phyloP scores from a whole-genome alignment of 2,888 invertebrate genomes.

The Danaus chrysippus region DNA sequence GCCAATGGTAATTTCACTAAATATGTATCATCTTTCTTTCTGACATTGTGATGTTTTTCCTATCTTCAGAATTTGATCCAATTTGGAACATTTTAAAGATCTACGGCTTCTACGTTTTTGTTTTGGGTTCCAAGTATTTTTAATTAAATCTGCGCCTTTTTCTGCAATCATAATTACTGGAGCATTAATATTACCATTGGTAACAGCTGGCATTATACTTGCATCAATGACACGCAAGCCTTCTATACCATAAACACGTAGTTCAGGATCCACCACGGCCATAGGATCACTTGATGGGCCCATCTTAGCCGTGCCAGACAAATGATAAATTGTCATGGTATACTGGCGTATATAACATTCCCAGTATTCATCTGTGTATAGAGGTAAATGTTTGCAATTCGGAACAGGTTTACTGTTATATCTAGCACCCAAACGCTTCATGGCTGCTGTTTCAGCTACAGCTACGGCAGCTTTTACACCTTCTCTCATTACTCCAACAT shows the following conservation, averaged over 20 bases:
- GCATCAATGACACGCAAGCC: slow-evolving; percentile 92
- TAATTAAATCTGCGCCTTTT: slow-evolving; percentile 90
- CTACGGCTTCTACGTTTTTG: slow-evolving; percentile 43
- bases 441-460: slow-evolving; percentile 86
- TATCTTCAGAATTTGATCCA: slow-evolving; percentile 42
- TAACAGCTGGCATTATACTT: slow-evolving; percentile 92
- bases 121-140: slow-evolving; percentile 81
- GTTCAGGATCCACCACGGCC: slow-evolving; percentile 89
- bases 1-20: slow-evolving; percentile 9
- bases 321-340: slow-evolving; percentile 92
- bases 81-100: slow-evolving; percentile 47
- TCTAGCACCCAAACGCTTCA: slow-evolving; percentile 88
- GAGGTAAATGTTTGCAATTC: slow-evolving; percentile 88
- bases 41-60: slow-evolving; percentile 42
- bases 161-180: slow-evolving; percentile 93
- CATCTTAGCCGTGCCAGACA: slow-evolving; percentile 92
- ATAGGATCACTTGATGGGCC: slow-evolving; percentile 86
- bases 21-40: slow-evolving; percentile 53
- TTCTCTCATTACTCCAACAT: slow-evolving; percentile 89
- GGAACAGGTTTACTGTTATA: slow-evolving; percentile 87
- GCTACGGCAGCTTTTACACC: slow-evolving; percentile 92
- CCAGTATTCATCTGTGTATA: slow-evolving; percentile 92
- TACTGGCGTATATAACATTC: slow-evolving; percentile 90
- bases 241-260: slow-evolving; percentile 87
- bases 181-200: slow-evolving; percentile 93